A percentile compares a stretch with the other conserved stretches of the same genome.
Conservation (phyloP, 2,797 vertebrate genomes). For the Channallabes apus region DNA sequence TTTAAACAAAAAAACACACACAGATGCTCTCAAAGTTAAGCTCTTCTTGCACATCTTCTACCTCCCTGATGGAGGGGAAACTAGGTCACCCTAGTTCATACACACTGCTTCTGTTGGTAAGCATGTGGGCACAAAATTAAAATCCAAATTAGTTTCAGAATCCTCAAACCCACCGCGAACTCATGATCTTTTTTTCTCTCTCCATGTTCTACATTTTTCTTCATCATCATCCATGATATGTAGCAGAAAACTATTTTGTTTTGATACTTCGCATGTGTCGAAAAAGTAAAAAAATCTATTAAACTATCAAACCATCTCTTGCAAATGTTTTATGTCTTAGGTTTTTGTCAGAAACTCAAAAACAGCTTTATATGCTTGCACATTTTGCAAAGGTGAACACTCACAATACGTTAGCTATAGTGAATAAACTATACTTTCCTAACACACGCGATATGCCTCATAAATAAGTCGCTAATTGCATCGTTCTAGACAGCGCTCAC, state of each 20-base stretch:
- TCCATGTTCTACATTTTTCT: background rate
- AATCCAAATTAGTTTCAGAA: conserved; percentile 8
- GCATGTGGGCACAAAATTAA: background rate
- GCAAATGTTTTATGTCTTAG: background rate
- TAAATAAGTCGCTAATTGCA: conserved; percentile 20
- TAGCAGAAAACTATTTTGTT: background rate
- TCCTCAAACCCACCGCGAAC: background rate
- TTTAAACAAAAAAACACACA: conserved; percentile 12
- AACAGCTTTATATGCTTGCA: background rate
- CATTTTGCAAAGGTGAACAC: background rate
- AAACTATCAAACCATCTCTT: background rate
- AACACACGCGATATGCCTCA: conserved; percentile 13
- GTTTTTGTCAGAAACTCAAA: background rate
- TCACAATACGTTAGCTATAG: background rate
- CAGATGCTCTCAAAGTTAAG: conserved; percentile 11
- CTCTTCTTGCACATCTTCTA: conserved; percentile 22
- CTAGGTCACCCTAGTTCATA: conserved; percentile 26
- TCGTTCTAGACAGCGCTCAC: conserved; percentile 6
- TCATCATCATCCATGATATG: background rate
- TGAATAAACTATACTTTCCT: background rate
- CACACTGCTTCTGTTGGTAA: conserved; percentile 1
- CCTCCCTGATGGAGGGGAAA: conserved; percentile 35
- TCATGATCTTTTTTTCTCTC: background rate
- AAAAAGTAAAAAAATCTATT: background rate
- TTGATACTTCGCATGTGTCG: background rate